Evolutionary conservation across 2,888 invertebrate species (phyloP), one percentile per base, ranked within the genome.

Genomic region (Frankliniella fusca): DNA sequence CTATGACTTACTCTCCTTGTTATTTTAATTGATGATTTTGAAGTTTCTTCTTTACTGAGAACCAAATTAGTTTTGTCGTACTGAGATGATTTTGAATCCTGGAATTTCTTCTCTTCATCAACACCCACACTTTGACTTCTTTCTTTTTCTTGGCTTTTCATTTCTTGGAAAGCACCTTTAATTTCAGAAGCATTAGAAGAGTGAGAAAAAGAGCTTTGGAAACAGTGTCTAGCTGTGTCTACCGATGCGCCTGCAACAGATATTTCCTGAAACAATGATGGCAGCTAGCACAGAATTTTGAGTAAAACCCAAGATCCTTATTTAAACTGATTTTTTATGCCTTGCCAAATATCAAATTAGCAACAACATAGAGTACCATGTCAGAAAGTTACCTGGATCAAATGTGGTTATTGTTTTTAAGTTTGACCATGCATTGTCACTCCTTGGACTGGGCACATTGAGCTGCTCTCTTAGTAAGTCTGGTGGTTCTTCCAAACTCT

Each of bases 361-460:
- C 10, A 8, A 70, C 9, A n/a, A n/a, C 10, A 20, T n/a, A 28
- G 10, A 48, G 10, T 11, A n/a, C 11, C 48, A 50, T 80, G 10
- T 9, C 80, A 49, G 28, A 48, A 61, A 83, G 83, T 83, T 83
- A 88, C 88, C 87, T 83, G 85, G 86, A 82, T 89, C 88, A 84
- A 88, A 88, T 81, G 87, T 86, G 48, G 87, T 86, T 81, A 88
- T 86, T 1, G 88, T 88, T 65, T 86, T 85, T 28, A 89, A 11
- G 89, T 88, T 80, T 82, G 83, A 23, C 70, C 70, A 84, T 82
- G 70, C 27, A 76, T 76, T 76, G 23, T 27, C 27, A 76, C 12
- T 23, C 2, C 27, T 23, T 2, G 70, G 8, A 23, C 12, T 12
- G 27, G 3, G 1, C 27, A 2, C 70, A 27, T 76, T 76, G 10